Evolutionary conservation across 2,113 vertebrate species (phyloP).

Genomic region (Crotalus viridis): DNA sequence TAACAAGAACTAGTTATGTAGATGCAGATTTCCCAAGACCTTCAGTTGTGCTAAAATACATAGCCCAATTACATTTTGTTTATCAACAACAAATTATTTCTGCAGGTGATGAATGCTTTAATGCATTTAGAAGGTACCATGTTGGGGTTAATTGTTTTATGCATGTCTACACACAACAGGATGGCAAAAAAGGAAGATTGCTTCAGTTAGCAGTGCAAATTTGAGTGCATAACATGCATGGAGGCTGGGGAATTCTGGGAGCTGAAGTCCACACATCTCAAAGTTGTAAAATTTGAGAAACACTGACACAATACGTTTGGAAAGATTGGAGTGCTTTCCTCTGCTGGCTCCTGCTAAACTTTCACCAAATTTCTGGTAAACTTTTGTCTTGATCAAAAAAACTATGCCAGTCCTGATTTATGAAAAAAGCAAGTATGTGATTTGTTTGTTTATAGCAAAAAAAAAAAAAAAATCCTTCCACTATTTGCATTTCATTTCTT

Average conservation of each 20-base stretch:
- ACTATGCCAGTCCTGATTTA: background rate
- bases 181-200: background rate
- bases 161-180: background rate
- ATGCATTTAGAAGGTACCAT: background rate
- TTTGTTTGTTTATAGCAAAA: conserved; percentile 26
- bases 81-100: background rate
- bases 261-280: background rate
- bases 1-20: background rate
- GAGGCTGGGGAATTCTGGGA: background rate
- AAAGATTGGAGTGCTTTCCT: background rate
- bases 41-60: background rate
- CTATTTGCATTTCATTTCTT: conserved; percentile 35
- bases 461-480: background rate
- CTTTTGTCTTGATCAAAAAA: background rate
- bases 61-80: background rate
- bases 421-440: conserved; percentile 31
- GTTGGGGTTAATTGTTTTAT: background rate
- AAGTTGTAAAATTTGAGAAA: background rate
- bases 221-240: background rate
- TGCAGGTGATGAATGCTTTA: background rate
- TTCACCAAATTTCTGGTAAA: background rate
- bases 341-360: background rate
- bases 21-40: background rate
- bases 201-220: background rate
- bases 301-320: background rate